Evolutionary conservation across 2,797 vertebrate species (phyloP).

Genomic region (Hoplostethus atlanticus): DNA sequence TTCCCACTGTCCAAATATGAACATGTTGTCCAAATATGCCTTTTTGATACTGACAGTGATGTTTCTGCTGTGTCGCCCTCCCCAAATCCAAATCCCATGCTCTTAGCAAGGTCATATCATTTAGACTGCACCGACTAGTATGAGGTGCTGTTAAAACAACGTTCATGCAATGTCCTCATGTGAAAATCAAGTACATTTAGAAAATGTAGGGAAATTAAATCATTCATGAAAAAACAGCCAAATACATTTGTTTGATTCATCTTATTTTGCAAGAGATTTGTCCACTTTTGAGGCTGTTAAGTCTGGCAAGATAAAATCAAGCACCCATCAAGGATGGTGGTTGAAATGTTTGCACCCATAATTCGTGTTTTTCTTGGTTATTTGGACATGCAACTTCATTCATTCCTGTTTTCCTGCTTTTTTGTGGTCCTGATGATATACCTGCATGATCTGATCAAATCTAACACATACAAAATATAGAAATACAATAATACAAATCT

Average conservation of each 20-base stretch:
- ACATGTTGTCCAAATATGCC: conserved; percentile 73
- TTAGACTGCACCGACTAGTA: neutral
- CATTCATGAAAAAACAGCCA: neutral
- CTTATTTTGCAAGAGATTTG: neutral
- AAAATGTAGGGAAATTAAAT: neutral
- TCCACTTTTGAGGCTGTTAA: neutral
- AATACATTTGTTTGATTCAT: too few relatives aligned
- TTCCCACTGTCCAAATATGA: conserved; percentile 71
- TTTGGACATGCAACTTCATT: neutral
- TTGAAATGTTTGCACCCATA: neutral
- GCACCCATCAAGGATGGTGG: neutral
- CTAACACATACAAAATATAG: neutral
- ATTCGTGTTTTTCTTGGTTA: neutral
- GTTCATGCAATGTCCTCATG: neutral
- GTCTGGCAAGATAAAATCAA: neutral
- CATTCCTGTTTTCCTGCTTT: too few relatives aligned
- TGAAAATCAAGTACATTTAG: neutral
- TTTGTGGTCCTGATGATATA: too few relatives aligned
- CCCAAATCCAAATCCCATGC: too few relatives aligned
- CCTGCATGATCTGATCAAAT: too few relatives aligned
- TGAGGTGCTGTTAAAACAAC: neutral
- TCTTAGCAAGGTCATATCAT: neutral
- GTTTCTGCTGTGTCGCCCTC: neutral
- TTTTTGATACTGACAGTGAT: conserved; percentile 23
- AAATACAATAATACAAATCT: neutral